Percentiles rank a stretch among this genome's conserved stretches.
Conservation (phyloP, 2,797 vertebrate genomes). For the Liasis olivaceus region DNA sequence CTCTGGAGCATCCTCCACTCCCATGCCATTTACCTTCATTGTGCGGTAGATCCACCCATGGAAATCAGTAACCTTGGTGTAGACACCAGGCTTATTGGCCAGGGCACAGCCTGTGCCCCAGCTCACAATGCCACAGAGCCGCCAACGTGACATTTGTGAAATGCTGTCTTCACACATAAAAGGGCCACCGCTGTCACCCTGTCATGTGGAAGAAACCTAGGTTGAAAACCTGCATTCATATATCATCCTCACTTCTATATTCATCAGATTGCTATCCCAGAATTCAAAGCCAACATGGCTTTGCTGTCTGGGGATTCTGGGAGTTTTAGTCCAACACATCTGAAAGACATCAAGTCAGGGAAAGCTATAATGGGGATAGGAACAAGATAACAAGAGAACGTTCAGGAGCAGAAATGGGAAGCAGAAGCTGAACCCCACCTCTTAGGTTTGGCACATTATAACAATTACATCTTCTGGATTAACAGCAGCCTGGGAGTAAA, state of each 20-base stretch:
- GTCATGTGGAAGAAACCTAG: not conserved
- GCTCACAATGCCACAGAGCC: constrained; percentile 88
- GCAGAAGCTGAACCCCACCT: too few relatives aligned
- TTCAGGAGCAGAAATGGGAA: not conserved
- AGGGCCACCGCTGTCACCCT: constrained; percentile 93
- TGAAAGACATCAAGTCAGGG: not conserved
- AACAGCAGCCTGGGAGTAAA: not conserved
- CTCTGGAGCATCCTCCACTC: not conserved
- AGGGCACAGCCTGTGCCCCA: constrained; percentile 92
- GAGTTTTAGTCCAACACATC: not conserved
- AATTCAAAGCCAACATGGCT: not conserved
- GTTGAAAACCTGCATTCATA: not conserved
- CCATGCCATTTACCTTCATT: constrained; percentile 80
- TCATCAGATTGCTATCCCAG: not conserved
- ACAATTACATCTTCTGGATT: not conserved
- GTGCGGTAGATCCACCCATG: constrained; percentile 89
- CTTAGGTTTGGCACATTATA: not conserved
- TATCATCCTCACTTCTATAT: not conserved
- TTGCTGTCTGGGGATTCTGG: not conserved
- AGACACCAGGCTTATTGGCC: constrained; percentile 89
- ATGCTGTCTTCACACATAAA: constrained; percentile 85
- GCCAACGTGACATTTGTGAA: constrained; percentile 83
- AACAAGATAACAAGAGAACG: not conserved
- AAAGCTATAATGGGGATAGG: not conserved
- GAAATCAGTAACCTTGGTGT: constrained; percentile 87